These are phyloP conservation scores for Ciconia nigra DNA, from an alignment of 2,797 vertebrate species.

Conservation along the genomic window DNA sequence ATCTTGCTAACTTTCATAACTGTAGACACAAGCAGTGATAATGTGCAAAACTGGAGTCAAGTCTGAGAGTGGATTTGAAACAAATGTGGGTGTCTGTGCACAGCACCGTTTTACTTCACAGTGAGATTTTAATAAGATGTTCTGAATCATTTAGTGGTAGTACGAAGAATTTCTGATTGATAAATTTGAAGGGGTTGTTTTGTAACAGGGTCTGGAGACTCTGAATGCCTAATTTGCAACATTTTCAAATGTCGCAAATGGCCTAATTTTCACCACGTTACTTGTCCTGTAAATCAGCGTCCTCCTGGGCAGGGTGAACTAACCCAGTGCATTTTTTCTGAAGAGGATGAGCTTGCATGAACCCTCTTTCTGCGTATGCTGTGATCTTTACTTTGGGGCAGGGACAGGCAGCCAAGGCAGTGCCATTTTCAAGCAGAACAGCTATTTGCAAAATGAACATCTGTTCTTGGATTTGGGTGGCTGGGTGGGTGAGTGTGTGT, in stretches of 20 bases:
- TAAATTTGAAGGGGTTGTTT: neutral
- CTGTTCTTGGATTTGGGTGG: neutral
- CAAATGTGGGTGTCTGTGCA: neutral
- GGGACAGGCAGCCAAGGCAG: neutral
- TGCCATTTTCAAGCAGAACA: neutral
- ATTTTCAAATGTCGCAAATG: neutral
- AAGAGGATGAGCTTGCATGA: neutral
- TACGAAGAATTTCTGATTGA: neutral
- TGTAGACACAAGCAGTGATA: neutral
- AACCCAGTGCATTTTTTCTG: neutral
- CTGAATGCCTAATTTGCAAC: neutral
- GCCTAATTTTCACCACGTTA: neutral
- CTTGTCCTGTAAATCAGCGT: neutral
- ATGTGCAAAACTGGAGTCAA: neutral
- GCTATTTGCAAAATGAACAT: neutral
- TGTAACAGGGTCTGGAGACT: neutral
- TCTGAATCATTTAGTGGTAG: neutral
- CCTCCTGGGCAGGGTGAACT: neutral
- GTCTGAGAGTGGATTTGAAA: neutral
- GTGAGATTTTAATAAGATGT: neutral
- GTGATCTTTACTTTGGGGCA: neutral
- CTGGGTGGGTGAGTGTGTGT: too few relatives aligned
- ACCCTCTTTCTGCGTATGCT: rapidly evolving
- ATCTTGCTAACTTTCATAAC: neutral
- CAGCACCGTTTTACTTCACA: neutral